Evolutionary conservation across 2,888 invertebrate genomes (phyloP), one percentile per base, ranked within the genome.

Genomic region (Tipula vernalis): DNA sequence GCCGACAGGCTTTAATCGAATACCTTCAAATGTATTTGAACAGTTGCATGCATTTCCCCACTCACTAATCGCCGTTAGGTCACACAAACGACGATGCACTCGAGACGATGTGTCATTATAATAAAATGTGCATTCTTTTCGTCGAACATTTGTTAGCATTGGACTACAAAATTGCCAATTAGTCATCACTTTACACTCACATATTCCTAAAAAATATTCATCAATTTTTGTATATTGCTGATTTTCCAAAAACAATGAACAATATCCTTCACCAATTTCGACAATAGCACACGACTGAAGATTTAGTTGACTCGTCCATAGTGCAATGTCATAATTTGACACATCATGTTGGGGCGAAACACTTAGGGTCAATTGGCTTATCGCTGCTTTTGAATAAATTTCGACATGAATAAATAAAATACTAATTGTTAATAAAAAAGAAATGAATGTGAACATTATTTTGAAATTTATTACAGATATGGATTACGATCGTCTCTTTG

Each of bases 251-350:
- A 44, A 86, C 12, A 86, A 92, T 85, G 91, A 91, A 88, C 91
- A 92, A 89, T 91, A 91, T 88, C 90, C 90, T 88, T 92, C 91
- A 18, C 92, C 92, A 87, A 92, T 91, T 88, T 92, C 92, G 13
- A 92, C 91, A 87, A 92, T 90, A 42, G 90, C 91, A 87, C 92
- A 92, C 57, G 91, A 91, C 89, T 92, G 92, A 44, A 92, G 89
- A 88, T 92, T 90, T 83, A 92, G 89, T 87, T 90, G 89, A 84
- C 88, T 88, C 13, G 91, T 90, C 91, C 91, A 92, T 18, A 89
- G 87, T 28, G 89, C 89, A 87, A 92, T 89, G 87, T 92, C 90
- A 88, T 92, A 92, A 86, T 44, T 86, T 84, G 71, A 18, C 71
- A 71, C 71, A 71, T 71, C 71, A 71, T 71, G 28, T 28, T 28